phyloP scores from a whole-genome alignment of 2,797 vertebrate genomes.

The Manis crassicaudata region DNA sequence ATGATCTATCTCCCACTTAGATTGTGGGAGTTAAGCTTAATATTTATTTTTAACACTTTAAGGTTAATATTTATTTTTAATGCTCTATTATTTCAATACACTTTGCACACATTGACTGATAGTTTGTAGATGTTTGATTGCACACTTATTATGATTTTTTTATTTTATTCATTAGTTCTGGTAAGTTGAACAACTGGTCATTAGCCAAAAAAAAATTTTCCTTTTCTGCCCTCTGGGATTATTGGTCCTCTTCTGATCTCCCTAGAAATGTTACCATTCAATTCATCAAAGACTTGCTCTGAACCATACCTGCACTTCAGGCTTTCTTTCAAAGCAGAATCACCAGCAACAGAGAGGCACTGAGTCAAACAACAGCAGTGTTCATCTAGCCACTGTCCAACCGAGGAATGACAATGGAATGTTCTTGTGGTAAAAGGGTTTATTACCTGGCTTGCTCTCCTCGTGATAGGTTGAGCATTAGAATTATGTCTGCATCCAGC shows the following conservation, averaged over 20 bases:
- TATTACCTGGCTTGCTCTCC: too few relatives aligned
- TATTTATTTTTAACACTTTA: background rate
- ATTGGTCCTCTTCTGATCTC: background rate
- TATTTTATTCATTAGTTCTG: constrained; percentile 40
- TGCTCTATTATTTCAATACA: background rate
- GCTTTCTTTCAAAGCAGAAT: background rate
- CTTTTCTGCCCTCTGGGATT: background rate
- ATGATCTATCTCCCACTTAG: background rate
- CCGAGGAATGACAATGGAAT: too few relatives aligned
- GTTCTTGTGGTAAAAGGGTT: too few relatives aligned
- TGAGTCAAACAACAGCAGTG: background rate
- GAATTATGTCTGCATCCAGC: too few relatives aligned
- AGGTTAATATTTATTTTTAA: background rate
- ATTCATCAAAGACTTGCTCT: background rate
- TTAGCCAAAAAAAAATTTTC: background rate
- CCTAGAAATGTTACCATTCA: background rate
- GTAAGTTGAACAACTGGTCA: background rate
- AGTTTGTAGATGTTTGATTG: background rate
- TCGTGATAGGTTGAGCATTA: too few relatives aligned
- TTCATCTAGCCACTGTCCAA: background rate
- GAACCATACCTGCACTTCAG: background rate
- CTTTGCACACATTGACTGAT: background rate
- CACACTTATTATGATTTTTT: background rate
- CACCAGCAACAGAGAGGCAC: background rate
- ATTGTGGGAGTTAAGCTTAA: background rate